These are phyloP conservation scores for Gadus macrocephalus DNA, from an alignment of 2,113 vertebrate species.

Conservation along the genomic window DNA sequence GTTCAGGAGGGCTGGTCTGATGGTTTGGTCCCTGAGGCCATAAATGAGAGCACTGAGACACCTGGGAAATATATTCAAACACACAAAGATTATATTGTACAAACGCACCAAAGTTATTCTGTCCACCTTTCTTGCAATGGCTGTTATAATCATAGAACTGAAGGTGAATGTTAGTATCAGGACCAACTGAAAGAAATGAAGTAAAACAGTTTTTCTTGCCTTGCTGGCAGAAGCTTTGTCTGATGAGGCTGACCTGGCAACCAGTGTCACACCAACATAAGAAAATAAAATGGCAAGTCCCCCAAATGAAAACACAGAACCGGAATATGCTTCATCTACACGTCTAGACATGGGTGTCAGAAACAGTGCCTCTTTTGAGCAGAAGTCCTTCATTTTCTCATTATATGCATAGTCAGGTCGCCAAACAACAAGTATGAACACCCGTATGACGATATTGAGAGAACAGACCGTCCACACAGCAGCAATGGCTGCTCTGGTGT, in stretches of 20 bases:
- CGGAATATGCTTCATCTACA: conserved; percentile 17
- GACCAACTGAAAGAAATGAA: conserved; percentile 52
- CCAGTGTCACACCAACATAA: conserved; percentile 41
- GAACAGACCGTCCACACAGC: conserved; percentile 37
- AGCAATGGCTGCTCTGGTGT: conserved; percentile 28
- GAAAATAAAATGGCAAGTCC: conserved; percentile 35
- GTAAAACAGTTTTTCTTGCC: conserved; percentile 45
- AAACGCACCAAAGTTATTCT: not conserved
- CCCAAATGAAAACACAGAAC: conserved; percentile 34
- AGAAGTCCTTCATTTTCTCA: not conserved
- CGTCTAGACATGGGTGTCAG: not conserved
- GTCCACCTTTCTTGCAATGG: not conserved
- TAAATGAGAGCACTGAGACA: conserved; percentile 48
- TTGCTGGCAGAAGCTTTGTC: conserved; percentile 47
- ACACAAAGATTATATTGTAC: conserved; percentile 20
- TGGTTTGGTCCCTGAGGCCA: conserved; percentile 36
- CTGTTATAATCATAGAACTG: conserved; percentile 21
- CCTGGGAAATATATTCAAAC: conserved; percentile 29
- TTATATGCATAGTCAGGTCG: not conserved
- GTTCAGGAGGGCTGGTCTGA: conserved; percentile 16
- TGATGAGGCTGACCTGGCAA: conserved; percentile 39
- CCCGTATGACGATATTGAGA: conserved; percentile 19
- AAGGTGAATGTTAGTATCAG: conserved; percentile 41
- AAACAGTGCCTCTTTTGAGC: not conserved
- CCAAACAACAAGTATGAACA: conserved; percentile 5